Base-by-base conservation (phyloP, 35 echinoderm and acorn worm species). In the Eucidaris tribuloides region DNA sequence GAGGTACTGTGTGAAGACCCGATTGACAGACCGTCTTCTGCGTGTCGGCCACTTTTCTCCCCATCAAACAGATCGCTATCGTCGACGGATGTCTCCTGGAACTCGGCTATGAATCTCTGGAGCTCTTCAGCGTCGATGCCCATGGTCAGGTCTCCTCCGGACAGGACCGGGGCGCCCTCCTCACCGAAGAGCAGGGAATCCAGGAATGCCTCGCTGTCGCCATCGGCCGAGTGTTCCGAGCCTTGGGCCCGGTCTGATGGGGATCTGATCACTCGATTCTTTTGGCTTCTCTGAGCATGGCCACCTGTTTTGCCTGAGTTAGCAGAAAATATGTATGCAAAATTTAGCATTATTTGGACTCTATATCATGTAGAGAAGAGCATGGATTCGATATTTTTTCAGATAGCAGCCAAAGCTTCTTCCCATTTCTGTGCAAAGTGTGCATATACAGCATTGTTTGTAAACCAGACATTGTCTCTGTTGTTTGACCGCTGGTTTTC, bases 81-180 rank as follows among this genome's bases (percentile, higher is more conserved):
- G 5, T 54, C 36, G 11, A 72, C 58, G 25, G 33, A 30, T 20
- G 37, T 77, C 23, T 52, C 71, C 57, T 90, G 68, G 63, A 84
- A 91, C 66, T 79, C 88, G 27, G 76, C 60, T 24, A 91, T 91
- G n/a, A 91, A 91, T 41, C 58, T 61, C 46, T 52, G 46, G 29
- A 91, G 54, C 76, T 91, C 88, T n/a, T 91, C 81, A 0, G 81
- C 84, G 61, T 91, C 85, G 17, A 91, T 66, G 33, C 85, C 88
- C 55, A 91, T 46, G 55, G 52, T 70, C 19, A 83, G 52, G 27
- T 77, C 57, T 79, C 81, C 4, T 85, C 82, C 0, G 33, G 29
- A 81, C 50, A 56, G 15, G 3, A 30, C 62, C 38, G 45, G 37
- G 27, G 4, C 15, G 20, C 15, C 44, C 17, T 44, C 46, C 81